A percentile compares a stretch with the other conserved stretches of the same genome.
Conservation (phyloP, 2,888 invertebrate genomes). For the Dastarcus helophoroides region DNA sequence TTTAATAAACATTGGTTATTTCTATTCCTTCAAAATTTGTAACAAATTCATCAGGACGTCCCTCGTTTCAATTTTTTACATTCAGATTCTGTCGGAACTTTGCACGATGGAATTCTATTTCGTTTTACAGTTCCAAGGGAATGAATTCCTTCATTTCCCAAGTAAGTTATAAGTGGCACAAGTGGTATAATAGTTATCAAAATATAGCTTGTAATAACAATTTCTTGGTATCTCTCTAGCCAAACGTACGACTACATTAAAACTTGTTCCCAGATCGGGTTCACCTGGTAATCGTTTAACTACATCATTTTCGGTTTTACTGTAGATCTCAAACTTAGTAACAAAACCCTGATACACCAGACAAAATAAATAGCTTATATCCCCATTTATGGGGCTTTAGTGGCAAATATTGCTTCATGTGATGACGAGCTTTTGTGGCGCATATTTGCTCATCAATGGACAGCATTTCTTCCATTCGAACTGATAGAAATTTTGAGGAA, state of each 20-base stretch:
- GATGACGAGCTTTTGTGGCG: slow-evolving; percentile 17
- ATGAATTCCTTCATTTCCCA: no score
- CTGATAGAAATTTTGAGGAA: slow-evolving; percentile 2
- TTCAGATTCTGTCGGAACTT: no score
- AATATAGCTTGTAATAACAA: slow-evolving; percentile 21
- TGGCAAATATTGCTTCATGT: slow-evolving; percentile 27
- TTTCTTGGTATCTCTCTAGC: slow-evolving; percentile 18
- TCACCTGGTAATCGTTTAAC: slow-evolving; percentile 14
- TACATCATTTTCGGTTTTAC: slow-evolving; percentile 19
- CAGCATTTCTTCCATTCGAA: slow-evolving; percentile 14
- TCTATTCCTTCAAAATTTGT: no score
- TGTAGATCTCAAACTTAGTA: slow-evolving; percentile 25
- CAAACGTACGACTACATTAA: slow-evolving; percentile 23
- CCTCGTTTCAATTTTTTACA: no score
- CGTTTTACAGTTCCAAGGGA: no score
- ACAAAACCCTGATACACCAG: slow-evolving; percentile 18
- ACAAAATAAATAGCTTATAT: slow-evolving; percentile 19
- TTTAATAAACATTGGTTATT: no score
- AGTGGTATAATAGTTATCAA: slow-evolving; percentile 21
- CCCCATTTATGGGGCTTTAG: slow-evolving; percentile 30
- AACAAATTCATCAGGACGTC: no score
- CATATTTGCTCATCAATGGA: slow-evolving; percentile 23
- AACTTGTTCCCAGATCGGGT: slow-evolving; percentile 21
- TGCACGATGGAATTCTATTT: no score
- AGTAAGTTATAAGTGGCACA: no score